Evolutionary conservation across 1,140 invertebrate genomes (phyloP).

Genomic region (Caerostris extrusa): DNA sequence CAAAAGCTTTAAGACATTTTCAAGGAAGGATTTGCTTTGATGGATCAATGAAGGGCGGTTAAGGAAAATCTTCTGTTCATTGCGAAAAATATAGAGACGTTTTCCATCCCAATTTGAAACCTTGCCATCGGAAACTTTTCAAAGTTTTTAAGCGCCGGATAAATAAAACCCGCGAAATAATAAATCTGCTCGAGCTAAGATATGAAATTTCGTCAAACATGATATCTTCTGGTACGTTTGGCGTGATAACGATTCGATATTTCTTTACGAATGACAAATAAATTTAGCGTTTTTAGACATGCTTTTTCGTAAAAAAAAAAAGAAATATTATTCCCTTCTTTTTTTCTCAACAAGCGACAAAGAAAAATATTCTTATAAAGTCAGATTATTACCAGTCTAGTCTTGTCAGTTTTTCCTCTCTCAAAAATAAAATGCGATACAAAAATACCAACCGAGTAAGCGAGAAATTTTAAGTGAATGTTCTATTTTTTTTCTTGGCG

Average conservation of each 20-base stretch:
- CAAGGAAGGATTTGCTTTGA: not conserved
- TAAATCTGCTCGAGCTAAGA: slow-evolving; percentile 30
- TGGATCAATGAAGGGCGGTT: not conserved
- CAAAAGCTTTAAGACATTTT: not conserved
- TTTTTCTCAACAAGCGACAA: not conserved
- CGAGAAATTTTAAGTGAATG: slow-evolving; percentile 37
- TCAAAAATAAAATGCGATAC: slow-evolving; percentile 3
- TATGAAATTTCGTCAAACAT: slow-evolving; percentile 40
- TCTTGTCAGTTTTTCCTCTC: not conserved
- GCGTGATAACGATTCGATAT: slow-evolving; percentile 13
- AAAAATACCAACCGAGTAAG: not conserved
- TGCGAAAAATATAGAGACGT: slow-evolving; percentile 20
- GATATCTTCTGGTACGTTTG: not conserved
- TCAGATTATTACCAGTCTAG: not conserved
- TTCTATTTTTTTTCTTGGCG: not conserved
- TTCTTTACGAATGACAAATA: slow-evolving; percentile 17
- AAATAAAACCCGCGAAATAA: slow-evolving; percentile 19
- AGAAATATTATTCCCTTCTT: not conserved
- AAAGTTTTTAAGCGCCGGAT: not conserved
- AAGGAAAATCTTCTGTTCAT: not conserved
- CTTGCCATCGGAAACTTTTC: not conserved
- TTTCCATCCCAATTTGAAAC: not conserved
- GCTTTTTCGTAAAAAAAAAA: not conserved
- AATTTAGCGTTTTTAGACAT: slow-evolving; percentile 10
- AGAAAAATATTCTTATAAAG: slow-evolving; percentile 1